Evolutionary conservation across 2,113 vertebrate species (phyloP).

Genomic region (Rostratula benghalensis): DNA sequence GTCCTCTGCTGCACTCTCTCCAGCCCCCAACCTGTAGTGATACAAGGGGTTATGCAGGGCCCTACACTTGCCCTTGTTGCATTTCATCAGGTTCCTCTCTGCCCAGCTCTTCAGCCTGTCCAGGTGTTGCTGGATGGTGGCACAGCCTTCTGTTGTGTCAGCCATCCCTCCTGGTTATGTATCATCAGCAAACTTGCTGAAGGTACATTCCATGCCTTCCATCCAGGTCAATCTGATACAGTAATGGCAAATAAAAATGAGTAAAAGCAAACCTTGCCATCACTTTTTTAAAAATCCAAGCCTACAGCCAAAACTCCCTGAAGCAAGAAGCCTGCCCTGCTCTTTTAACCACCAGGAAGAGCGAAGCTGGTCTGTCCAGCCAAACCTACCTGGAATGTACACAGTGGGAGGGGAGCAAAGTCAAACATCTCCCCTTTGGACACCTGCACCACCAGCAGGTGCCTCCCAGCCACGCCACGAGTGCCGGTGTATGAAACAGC

Average conservation of each 20-base stretch:
- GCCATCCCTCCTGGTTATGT: too few relatives aligned
- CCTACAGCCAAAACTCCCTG: neutral
- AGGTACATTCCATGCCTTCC: too few relatives aligned
- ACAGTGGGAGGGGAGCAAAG: neutral
- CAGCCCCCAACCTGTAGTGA: too few relatives aligned
- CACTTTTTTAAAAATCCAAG: neutral
- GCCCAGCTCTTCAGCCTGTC: too few relatives aligned
- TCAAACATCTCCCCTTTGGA: neutral
- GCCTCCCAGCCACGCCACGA: neutral
- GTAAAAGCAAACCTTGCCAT: neutral
- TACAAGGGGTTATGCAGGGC: too few relatives aligned
- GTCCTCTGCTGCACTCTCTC: too few relatives aligned
- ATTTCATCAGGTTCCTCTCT: too few relatives aligned
- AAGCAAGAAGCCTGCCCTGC: neutral
- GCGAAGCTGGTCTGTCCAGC: neutral
- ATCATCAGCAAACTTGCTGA: too few relatives aligned
- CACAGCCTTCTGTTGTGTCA: too few relatives aligned
- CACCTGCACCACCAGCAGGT: neutral
- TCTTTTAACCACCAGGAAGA: neutral
- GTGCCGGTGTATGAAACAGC: rapidly evolving
- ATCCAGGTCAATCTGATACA: neutral
- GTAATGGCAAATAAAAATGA: neutral
- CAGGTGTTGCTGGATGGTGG: too few relatives aligned
- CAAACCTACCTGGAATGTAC: rapidly evolving
- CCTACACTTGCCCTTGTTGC: too few relatives aligned